These are phyloP conservation scores for Papilio polytes DNA, from an alignment of 1,140 invertebrate genomes.

Conservation along the genomic window DNA sequence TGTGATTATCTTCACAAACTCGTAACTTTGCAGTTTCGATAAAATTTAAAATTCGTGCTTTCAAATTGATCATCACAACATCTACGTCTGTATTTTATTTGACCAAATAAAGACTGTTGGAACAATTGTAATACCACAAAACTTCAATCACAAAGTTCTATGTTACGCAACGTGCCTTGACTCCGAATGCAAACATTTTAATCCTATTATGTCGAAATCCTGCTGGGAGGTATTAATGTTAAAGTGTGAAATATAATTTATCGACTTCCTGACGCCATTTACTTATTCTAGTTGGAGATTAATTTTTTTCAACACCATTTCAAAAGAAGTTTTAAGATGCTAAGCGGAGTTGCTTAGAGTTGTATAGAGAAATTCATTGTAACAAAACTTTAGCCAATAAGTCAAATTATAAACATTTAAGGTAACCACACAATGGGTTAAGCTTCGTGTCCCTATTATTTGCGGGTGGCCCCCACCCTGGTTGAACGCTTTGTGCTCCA, in stretches of 20 bases:
- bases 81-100: not conserved
- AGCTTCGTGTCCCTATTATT: conserved; percentile 59
- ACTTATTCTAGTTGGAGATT: not conserved
- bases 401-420: conserved; percentile 60
- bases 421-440: conserved; percentile 61
- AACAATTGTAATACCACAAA: conserved; percentile 20
- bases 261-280: not conserved
- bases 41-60: not conserved
- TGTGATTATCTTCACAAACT: conserved; percentile 57
- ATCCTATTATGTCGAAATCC: not conserved
- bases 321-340: conserved; percentile 8
- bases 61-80: not conserved
- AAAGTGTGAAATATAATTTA: conserved; percentile 1
- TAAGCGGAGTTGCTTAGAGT: not conserved
- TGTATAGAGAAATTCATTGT: conserved; percentile 39
- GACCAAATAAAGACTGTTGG: not conserved
- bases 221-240: not conserved
- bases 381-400: conserved; percentile 52
- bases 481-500: conserved; percentile 55
- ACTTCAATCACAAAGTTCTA: not conserved
- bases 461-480: conserved; percentile 66
- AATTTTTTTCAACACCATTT: not conserved
- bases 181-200: not conserved
- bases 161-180: not conserved
- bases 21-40: conserved; percentile 40